Conservation (phyloP, 2,113 vertebrate species). For the Micromys minutus region DNA sequence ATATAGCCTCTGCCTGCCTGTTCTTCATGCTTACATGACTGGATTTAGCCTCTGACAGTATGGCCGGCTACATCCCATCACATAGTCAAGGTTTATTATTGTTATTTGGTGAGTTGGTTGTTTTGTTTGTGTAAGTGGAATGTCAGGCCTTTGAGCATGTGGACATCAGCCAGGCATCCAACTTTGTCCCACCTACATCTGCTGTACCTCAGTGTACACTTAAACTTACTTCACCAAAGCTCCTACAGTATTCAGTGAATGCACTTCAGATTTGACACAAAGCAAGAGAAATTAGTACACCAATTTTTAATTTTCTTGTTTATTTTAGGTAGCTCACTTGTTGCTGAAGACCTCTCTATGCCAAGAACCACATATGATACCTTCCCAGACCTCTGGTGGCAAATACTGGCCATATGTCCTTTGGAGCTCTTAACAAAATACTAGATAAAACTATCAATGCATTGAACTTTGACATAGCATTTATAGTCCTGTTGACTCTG, state of each 20-base stretch:
- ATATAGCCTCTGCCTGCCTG: background rate
- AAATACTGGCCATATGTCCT: background rate
- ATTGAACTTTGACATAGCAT: background rate
- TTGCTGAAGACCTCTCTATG: background rate
- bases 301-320: background rate
- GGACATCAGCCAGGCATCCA: background rate
- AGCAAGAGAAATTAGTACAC: background rate
- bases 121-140: background rate
- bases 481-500: slow-evolving; percentile 5
- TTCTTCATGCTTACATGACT: background rate
- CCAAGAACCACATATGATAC: background rate
- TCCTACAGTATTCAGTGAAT: background rate
- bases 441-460: slow-evolving; percentile 35
- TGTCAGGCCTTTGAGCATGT: background rate
- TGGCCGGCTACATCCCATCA: background rate
- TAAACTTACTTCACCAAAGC: background rate
- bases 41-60: background rate
- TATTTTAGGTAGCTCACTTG: background rate
- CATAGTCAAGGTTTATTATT: background rate
- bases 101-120: background rate
- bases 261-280: background rate
- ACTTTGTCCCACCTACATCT: background rate
- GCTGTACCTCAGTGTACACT: background rate
- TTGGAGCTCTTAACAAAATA: slow-evolving; percentile 45
- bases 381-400: background rate